Evolutionary conservation across 1,140 invertebrate genomes (phyloP).

Genomic region (Trinorchestia longiramus): DNA sequence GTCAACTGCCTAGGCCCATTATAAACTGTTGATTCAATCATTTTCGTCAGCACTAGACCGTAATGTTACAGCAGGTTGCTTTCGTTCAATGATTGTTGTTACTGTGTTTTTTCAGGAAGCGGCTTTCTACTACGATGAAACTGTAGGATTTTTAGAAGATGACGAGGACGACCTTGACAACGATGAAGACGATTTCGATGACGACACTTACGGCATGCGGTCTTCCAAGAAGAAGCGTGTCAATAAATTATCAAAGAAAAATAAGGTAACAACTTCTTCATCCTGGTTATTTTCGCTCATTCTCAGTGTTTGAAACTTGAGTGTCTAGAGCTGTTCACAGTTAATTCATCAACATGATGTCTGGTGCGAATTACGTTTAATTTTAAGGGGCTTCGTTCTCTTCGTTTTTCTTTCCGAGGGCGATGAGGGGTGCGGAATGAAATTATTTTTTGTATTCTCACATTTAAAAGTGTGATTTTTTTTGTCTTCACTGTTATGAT

Average conservation of each 20-base stretch:
- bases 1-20: too few relatives aligned
- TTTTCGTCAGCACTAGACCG: too few relatives aligned
- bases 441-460: too few relatives aligned
- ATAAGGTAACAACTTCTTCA: neutral
- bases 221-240: neutral
- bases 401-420: too few relatives aligned
- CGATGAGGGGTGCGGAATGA: too few relatives aligned
- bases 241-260: constrained; percentile 11
- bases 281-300: neutral
- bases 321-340: neutral
- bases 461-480: too few relatives aligned
- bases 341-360: neutral
- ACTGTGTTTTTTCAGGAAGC: neutral
- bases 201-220: constrained; percentile 31
- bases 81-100: too few relatives aligned
- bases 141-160: constrained; percentile 61
- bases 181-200: constrained; percentile 62
- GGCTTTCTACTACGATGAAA: constrained; percentile 61
- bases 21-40: too few relatives aligned
- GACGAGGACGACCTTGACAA: constrained; percentile 64
- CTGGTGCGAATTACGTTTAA: neutral
- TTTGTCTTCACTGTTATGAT: too few relatives aligned
- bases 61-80: too few relatives aligned
- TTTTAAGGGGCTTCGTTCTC: neutral
- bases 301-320: neutral